Evolutionary conservation across 2,888 invertebrate species (phyloP), one percentile per base, ranked within the genome.

Genomic region (Molorchus minor): DNA sequence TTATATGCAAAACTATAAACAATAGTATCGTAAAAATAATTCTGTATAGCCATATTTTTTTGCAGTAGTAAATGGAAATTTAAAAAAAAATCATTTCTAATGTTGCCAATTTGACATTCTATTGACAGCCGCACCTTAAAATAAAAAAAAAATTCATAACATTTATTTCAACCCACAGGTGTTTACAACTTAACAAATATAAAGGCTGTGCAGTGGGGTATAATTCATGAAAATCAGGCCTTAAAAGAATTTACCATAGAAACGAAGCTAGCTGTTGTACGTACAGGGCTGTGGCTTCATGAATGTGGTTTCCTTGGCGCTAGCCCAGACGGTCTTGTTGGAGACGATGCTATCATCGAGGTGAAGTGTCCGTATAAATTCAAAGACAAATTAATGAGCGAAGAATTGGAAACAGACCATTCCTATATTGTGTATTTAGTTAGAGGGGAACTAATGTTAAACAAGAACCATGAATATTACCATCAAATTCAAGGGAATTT

Each of bases 351-450:
- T n/a, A 36, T 36, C 13, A 16, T 36, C 1, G 36, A 36, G 15
- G 15, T 36, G 2, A 36, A 36, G 12, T 36, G 36, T 36, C 36
- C 36, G 15, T 36, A 36, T 36, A 36, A 36, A 36, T 36, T 13
- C 12, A 3, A n/a, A 36, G 12, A 36, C 12, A 10, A n/a, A 2
- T 5, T 5, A 10, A 15, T 36, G 13, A 12, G 36, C 12, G 36
- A 36, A 8, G 13, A 5, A 36, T 36, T 36, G 7, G 12, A 36
- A 12, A 36, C 5, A 5, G 36, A 36, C n/a, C n/a, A n/a, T n/a
- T n/a, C n/a, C n/a, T n/a, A n/a, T n/a, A n/a, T n/a, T n/a, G n/a
- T n/a, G n/a, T n/a, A n/a, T n/a, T n/a, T n/a, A n/a, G n/a, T n/a
- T n/a, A n/a, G n/a, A n/a, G n/a, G n/a, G n/a, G n/a, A n/a, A n/a